Base-by-base conservation (phyloP, 2,888 invertebrate species). In the Odiellus spinosus region DNA sequence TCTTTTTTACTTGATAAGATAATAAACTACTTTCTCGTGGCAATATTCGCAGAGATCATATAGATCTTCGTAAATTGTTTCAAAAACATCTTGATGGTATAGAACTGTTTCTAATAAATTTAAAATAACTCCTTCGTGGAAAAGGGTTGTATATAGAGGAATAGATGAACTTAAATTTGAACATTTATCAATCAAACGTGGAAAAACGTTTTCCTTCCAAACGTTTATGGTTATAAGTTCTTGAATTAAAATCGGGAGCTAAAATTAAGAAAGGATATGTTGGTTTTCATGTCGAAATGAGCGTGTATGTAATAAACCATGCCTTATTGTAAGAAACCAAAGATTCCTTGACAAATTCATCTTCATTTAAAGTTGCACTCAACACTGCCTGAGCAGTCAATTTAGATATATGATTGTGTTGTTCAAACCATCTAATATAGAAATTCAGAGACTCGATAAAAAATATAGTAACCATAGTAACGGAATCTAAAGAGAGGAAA, bases 121-220 rank as follows among this genome's bases (percentile, higher is more conserved):
- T 4, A 45, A 21, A 8, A 51, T 8, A 4, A 46, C 42, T 4
- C 41, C 42, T 40, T 51, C 51, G 19, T 51, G 46, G 18, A 49
- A 51, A 5, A 51, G 36, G 34, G 12, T 17, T 32, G 35, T 12
- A 34, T 51, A 51, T 8, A 51, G n/a, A 17, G 51, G 51, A 26
- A 51, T 44, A 8, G 18, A 21, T 12, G 48, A 45, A 19, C 46
- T 51, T 3, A 40, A 19, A n/a, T 18, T 17, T 10, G 14, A 17
- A 32, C 46, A 33, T 20, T 17, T 42, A 34, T 51, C 17, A n/a
- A 48, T 6, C 4, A 51, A 12, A 3, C 40, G 5, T 6, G 51
- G 51, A 5, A 51, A 40, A 36, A 51, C 36, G 36, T 51, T 51
- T 12, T 47, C 17, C 3, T 45, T 44, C 51, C 51, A 51, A 34